Evolutionary conservation across 1,140 invertebrate species (phyloP).

Genomic region (Bombyx mandarina): DNA sequence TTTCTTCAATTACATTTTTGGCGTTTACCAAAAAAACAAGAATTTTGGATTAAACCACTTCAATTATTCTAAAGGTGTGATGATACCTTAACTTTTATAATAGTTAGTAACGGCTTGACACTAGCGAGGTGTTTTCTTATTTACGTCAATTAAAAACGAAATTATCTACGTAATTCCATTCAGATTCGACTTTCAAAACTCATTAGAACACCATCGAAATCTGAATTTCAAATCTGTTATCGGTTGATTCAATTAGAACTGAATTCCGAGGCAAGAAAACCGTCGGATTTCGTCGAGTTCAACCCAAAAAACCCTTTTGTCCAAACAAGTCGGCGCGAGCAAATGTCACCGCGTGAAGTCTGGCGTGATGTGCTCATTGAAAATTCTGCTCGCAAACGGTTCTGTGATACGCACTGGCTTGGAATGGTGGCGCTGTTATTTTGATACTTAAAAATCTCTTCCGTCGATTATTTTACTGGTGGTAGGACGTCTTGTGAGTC

Average conservation of each 20-base stretch:
- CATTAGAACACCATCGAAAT: not conserved
- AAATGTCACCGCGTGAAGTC: slow-evolving; percentile 46
- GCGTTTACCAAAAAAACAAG: no score
- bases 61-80: no score
- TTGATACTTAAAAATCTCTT: not conserved
- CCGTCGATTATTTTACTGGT: no score
- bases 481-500: no score
- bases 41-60: no score
- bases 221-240: slow-evolving; percentile 9
- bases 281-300: slow-evolving; percentile 17
- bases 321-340: slow-evolving; percentile 45
- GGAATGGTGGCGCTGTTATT: slow-evolving; percentile 14
- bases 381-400: slow-evolving; percentile 31
- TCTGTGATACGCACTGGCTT: slow-evolving; percentile 21
- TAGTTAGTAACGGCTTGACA: no score
- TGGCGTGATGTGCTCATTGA: slow-evolving; percentile 45
- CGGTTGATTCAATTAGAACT: slow-evolving; percentile 23
- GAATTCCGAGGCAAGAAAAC: slow-evolving; percentile 14
- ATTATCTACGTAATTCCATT: no score
- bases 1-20: no score
- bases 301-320: slow-evolving; percentile 51
- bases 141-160: no score
- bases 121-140: no score
- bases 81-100: no score
- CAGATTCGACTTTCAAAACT: not conserved